These are phyloP conservation scores for Exaiptasia diaphana DNA, from an alignment of 64 coral and sea anemone species.

Conservation along the genomic window DNA sequence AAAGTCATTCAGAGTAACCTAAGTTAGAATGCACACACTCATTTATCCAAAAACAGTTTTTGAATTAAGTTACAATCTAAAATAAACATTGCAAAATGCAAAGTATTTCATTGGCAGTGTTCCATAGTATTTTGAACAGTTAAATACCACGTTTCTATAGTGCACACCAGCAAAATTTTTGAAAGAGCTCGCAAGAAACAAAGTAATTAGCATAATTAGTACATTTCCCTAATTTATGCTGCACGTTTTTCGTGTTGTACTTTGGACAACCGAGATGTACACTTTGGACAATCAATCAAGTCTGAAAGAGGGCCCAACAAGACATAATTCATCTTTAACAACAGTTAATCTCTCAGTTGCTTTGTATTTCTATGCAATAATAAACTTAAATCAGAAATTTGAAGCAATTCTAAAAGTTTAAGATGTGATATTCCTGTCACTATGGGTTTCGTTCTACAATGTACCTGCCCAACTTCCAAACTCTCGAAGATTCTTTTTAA, in stretches of 20 bases:
- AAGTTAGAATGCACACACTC: neutral
- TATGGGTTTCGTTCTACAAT: neutral
- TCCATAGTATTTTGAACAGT: neutral
- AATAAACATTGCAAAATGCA: neutral
- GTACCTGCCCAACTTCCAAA: constrained; percentile 74
- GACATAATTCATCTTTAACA: neutral
- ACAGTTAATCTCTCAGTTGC: neutral
- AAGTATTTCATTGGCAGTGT: neutral
- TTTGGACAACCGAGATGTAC: no score
- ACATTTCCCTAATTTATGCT: no score
- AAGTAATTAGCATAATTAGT: no score
- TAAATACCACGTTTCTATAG: no score
- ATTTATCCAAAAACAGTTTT: neutral
- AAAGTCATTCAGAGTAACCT: neutral
- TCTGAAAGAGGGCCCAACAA: no score
- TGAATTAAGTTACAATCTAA: neutral
- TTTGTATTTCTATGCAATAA: neutral
- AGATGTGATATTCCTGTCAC: neutral
- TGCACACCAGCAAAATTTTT: no score
- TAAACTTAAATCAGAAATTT: neutral
- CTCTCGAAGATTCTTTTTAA: constrained; percentile 60
- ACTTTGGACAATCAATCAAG: no score
- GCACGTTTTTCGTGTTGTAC: no score
- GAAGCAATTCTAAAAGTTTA: neutral
- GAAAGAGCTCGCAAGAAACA: no score